Base-by-base conservation (phyloP, 2,797 vertebrate genomes). In the Gymnopithys bicolor region DNA sequence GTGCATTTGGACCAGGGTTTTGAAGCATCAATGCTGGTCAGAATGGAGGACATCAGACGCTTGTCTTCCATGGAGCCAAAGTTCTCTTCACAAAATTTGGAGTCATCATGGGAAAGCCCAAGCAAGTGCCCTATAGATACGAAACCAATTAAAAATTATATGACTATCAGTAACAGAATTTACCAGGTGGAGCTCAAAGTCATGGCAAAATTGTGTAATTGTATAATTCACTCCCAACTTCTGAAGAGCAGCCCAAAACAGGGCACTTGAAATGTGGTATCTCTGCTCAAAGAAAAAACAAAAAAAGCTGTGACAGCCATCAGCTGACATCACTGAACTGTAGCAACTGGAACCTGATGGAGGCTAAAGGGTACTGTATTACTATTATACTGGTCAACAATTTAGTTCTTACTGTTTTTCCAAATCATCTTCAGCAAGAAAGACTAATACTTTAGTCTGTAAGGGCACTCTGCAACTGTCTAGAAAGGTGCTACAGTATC, bases 1-100 rank as follows among this genome's bases (percentile, higher is more conserved):
- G 99, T 99, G 96, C 99, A 99, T 94, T 99, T 99, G 96, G 99
- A 99, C 99, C 99, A 99, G 30, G 99, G 99, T 71, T 99, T 99
- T 80, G 99, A 99, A 56, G 99, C 98, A 52, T 99, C 99, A 1
- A 99, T 99, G 97, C 99, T 99, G 64, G 99, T 99, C 70, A 99
- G 97, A 89, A 99, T 99, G 96, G 99, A 99, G 21, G 99, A 99
- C 99, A 99, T 99, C 74, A 99, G 98, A 27, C 99, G 98, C 92
- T 99, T 99, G 96, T 99, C 99, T 88, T 99, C 99, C 63, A 98
- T 98, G 66, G 99, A 98, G 32, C 99, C 99, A 32, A 99, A 99
- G 27, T 98, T 99, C 87, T 99, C 99, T 97, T 99, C 99, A 58
- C 99, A 99, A 97, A 99, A 99, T 96, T 99, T 99, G 59, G 99